Base-by-base conservation (phyloP, 2,888 invertebrate genomes). In the Xanthia togata region DNA sequence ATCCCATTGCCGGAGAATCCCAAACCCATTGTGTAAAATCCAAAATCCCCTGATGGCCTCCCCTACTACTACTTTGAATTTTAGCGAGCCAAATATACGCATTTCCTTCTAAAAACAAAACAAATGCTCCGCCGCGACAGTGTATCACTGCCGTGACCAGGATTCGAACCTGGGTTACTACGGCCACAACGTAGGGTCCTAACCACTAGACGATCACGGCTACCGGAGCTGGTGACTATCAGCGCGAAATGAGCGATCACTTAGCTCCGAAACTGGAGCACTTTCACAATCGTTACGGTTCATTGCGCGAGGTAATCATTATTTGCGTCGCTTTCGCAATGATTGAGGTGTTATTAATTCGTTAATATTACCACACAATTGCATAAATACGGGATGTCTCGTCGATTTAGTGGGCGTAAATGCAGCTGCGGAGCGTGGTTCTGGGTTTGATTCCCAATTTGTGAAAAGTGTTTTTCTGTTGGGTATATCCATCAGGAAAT, bases 91-190 rank as follows among this genome's bases (percentile, higher is more conserved):
- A 57, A 75, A 64, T 55, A 31, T 1, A 47, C 4, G 20, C 11
- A 35, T 3, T 41, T 62, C n/a, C 0, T 0, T 38, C 20, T 2
- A 72, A 78, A 78, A 72, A 44, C 17, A 85, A 77, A 31, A 31
- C 31, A 31, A 31, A 31, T 31, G 31, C 31, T 31, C 91, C 90
- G 80, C 91, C 90, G 89, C 70, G 90, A 90, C 91, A 90, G 91
- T 91, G 90, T 0, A 97, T 97, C 90, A 93, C 93, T 94, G 93
- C 97, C 97, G 97, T 97, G 97, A 97, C 97, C 95, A 95, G 97
- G 97, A 97, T 97, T 97, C 97, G 97, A 97, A 97, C 97, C 97
- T 97, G 97, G 97, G 97, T 97, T 97, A 97, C 97, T 97, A 97
- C 97, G 97, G 97, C 97, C 97, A 97, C 97, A 97, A 97, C 97